Conservation (phyloP, 2,113 vertebrate genomes). For the Catagonus wagneri region DNA sequence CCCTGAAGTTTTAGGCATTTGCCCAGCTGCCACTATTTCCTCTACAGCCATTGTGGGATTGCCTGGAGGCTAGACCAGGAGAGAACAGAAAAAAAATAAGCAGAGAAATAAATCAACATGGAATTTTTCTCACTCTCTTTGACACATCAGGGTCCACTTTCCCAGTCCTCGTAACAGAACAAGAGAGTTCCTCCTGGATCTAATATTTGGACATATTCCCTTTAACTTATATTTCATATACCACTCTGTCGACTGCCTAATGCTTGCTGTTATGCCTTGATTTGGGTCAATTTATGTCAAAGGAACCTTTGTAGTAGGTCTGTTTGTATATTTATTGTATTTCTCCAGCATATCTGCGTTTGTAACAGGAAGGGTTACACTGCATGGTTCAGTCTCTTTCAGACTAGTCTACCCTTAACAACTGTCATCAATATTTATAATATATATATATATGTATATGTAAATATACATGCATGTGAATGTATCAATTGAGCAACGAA, state of each 20-base stretch:
- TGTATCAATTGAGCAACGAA: not conserved
- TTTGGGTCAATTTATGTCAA: not conserved
- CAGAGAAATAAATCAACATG: not conserved
- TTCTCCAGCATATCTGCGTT: not conserved
- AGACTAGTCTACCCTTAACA: not conserved
- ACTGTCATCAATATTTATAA: not conserved
- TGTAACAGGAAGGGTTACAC: not conserved
- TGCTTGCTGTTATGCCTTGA: not conserved
- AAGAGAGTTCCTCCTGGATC: not conserved
- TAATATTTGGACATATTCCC: not conserved
- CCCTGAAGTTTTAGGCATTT: not conserved
- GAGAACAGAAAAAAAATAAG: not conserved
- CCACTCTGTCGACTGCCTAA: not conserved
- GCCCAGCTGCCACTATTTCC: not conserved
- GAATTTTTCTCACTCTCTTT: not conserved
- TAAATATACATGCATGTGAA: not conserved
- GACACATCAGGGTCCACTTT: not conserved
- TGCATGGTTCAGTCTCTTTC: not conserved
- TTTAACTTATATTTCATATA: not conserved
- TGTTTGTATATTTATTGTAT: slow-evolving; percentile 1
- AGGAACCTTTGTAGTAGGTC: not conserved
- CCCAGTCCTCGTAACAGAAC: not conserved
- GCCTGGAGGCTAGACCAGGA: not conserved
- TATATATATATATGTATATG: not conserved
- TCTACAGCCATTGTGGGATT: not conserved